These are phyloP conservation scores for Diphyllodes magnificus DNA, from an alignment of 2,113 vertebrate species.

Conservation along the genomic window DNA sequence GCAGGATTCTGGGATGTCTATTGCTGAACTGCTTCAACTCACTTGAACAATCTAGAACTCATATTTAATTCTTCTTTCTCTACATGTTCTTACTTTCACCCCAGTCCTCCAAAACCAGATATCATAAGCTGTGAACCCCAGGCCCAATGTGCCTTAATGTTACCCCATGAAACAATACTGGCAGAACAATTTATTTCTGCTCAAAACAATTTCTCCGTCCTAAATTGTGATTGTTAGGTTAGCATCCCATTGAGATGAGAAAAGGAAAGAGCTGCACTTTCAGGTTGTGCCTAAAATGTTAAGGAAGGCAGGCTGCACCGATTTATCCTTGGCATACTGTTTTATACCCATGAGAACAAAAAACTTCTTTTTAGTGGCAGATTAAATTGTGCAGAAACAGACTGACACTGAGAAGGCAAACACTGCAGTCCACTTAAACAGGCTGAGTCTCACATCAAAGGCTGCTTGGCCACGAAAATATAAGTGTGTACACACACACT, in stretches of 20 bases:
- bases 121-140: neutral
- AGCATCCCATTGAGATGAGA: conserved; percentile 31
- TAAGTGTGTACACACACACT: neutral
- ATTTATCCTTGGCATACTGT: neutral
- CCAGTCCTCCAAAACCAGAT: neutral
- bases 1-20: neutral
- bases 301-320: neutral
- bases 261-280: neutral
- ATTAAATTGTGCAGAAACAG: conserved; percentile 56
- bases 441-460: neutral
- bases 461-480: neutral
- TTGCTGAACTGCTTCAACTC: neutral
- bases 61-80: neutral
- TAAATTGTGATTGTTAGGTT: conserved; percentile 38
- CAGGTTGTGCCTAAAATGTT: conserved; percentile 34
- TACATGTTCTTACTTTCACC: neutral
- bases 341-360: neutral
- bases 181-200: conserved; percentile 16
- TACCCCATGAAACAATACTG: neutral
- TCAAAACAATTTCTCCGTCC: neutral
- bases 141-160: neutral
- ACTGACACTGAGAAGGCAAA: conserved; percentile 38
- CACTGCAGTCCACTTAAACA: neutral
- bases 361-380: conserved; percentile 9
- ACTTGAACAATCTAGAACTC: conserved; percentile 21